Evolutionary conservation across 2,888 invertebrate genomes (phyloP).

Genomic region (Thysanoteuthis rhombus): DNA sequence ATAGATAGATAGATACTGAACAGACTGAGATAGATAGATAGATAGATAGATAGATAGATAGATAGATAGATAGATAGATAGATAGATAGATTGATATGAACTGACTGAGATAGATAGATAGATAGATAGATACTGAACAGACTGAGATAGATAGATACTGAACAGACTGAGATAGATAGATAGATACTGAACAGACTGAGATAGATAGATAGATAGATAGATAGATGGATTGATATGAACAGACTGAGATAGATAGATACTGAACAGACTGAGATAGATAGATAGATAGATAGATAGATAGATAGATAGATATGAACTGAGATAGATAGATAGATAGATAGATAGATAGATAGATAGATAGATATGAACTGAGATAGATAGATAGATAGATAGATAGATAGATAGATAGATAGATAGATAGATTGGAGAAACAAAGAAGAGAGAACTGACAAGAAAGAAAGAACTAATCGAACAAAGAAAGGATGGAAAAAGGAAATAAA

Average conservation of each 20-base stretch:
- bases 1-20: neutral
- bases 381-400: neutral
- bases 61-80: neutral
- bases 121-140: too few relatives aligned
- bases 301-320: too few relatives aligned
- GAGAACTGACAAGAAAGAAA: neutral
- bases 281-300: too few relatives aligned
- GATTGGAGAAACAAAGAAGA: neutral
- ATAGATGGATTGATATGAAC: neutral
- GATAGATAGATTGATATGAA: too few relatives aligned
- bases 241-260: neutral
- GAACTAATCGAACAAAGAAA: neutral
- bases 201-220: neutral
- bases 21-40: too few relatives aligned
- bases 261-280: too few relatives aligned
- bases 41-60: neutral
- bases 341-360: too few relatives aligned
- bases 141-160: too few relatives aligned
- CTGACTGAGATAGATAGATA: too few relatives aligned
- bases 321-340: too few relatives aligned
- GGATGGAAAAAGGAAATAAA: neutral
- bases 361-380: neutral
- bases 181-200: too few relatives aligned
- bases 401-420: neutral
- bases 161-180: too few relatives aligned